These are phyloP conservation scores for Montipora sp. DNA, from an alignment of 64 coral and sea anemone species.

Conservation along the genomic window DNA sequence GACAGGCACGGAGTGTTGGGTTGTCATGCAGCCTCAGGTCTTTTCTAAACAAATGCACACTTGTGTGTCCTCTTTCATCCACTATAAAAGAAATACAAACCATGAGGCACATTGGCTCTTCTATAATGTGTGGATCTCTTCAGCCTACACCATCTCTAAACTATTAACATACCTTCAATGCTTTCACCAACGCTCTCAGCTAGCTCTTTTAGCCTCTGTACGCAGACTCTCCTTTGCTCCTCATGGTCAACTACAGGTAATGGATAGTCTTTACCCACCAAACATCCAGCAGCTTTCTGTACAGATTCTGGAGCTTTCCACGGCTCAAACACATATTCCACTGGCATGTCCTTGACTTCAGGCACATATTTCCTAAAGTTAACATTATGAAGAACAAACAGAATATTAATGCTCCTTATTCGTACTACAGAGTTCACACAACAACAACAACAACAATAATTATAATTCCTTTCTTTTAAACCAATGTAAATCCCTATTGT, in stretches of 20 bases:
- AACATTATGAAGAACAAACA: neutral
- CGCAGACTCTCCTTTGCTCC: slow-evolving; percentile 57
- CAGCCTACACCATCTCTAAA: neutral
- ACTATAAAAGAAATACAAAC: neutral
- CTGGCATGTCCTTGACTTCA: slow-evolving; percentile 65
- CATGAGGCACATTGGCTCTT: neutral
- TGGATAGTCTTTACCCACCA: slow-evolving; percentile 78
- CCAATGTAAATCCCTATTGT: neutral
- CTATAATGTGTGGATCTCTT: neutral
- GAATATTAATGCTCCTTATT: neutral
- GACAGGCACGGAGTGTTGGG: slow-evolving; percentile 56
- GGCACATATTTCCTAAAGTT: slow-evolving; percentile 78
- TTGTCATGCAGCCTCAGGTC: slow-evolving; percentile 88
- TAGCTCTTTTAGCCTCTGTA: slow-evolving; percentile 47
- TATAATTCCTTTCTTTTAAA: too few relatives aligned
- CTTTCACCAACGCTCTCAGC: neutral
- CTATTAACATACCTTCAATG: neutral
- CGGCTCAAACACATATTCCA: slow-evolving; percentile 77
- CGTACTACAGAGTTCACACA: too few relatives aligned
- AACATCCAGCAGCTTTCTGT: slow-evolving; percentile 63
- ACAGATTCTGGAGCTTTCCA: slow-evolving; percentile 72
- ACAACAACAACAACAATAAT: too few relatives aligned
- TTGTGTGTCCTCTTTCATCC: slow-evolving; percentile 9
- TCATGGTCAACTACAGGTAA: slow-evolving; percentile 50
- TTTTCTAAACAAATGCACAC: slow-evolving; percentile 87